These are phyloP conservation scores for Heteropelma amictum DNA, from an alignment of 2,888 invertebrate genomes.

Conservation along the genomic window DNA sequence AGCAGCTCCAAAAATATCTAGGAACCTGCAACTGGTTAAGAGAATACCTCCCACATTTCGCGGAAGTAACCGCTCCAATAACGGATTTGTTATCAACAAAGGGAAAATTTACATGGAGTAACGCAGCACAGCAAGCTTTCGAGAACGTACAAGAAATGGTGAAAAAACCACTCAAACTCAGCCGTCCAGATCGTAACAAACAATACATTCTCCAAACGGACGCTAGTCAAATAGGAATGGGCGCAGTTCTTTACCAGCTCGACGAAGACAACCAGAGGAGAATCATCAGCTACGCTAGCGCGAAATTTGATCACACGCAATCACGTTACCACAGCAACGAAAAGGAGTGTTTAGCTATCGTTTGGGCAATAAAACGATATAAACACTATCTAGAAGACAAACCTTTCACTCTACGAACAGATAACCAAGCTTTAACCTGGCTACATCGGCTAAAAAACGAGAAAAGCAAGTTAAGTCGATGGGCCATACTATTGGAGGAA, in stretches of 20 bases:
- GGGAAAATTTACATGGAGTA: not conserved
- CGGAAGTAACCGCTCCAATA: not conserved
- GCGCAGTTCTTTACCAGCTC: not conserved
- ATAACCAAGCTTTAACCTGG: conserved; percentile 20
- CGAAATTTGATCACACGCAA: conserved; percentile 47
- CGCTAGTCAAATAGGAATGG: not conserved
- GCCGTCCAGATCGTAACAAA: not conserved
- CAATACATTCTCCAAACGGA: not conserved
- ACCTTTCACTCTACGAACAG: conserved; percentile 12
- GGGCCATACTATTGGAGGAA: conserved; percentile 29
- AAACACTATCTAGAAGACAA: conserved; percentile 22
- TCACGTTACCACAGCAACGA: conserved; percentile 31
- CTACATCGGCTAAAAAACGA: not conserved
- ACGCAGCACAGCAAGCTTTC: not conserved
- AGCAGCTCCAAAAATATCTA: not conserved
- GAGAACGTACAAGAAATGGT: not conserved
- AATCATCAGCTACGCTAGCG: conserved; percentile 55
- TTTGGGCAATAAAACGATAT: conserved; percentile 31
- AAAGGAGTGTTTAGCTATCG: conserved; percentile 19
- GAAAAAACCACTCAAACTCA: not conserved
- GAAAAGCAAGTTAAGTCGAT: conserved; percentile 9
- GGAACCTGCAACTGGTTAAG: not conserved
- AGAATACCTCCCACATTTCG: not conserved
- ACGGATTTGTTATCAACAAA: not conserved
- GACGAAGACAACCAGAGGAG: not conserved